Percentiles rank a stretch among this genome's conserved stretches.
Evolutionary conservation across 2,888 invertebrate genomes (phyloP).

Genomic region (Pteria penguin): DNA sequence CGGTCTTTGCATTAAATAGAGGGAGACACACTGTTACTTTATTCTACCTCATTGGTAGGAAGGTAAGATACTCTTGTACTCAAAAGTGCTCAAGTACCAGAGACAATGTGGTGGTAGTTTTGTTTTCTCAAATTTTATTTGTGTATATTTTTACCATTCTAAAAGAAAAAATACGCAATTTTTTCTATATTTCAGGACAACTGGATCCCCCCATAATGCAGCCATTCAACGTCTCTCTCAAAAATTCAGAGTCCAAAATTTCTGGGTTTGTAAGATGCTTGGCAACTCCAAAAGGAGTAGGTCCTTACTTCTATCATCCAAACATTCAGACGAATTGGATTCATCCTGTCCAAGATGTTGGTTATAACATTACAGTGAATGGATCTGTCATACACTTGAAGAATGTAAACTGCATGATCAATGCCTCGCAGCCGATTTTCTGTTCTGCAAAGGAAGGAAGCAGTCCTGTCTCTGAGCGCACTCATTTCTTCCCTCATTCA

Average conservation of each 20-base stretch:
- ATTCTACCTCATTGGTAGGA: too few relatives aligned
- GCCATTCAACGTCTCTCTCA: constrained; percentile 2
- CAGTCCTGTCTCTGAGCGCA: constrained; percentile 17
- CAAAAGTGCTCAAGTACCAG: not conserved
- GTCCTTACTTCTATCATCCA: constrained; percentile 26
- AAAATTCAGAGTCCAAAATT: not conserved
- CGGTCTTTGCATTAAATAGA: too few relatives aligned
- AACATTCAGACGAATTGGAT: constrained; percentile 17
- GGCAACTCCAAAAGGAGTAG: constrained; percentile 15
- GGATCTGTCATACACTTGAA: constrained; percentile 1
- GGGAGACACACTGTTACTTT: too few relatives aligned
- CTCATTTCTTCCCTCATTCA: constrained; percentile 28
- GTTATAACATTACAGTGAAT: constrained; percentile 10
- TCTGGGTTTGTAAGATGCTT: constrained; percentile 18
- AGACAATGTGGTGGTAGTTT: not conserved
- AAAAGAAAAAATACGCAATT: not conserved
- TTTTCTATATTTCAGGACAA: constrained; percentile 26
- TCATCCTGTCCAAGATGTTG: constrained; percentile 18
- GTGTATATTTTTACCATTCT: not conserved
- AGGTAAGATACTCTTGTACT: too few relatives aligned
- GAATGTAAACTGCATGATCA: constrained; percentile 5
- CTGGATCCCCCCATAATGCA: constrained; percentile 26
- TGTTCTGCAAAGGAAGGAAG: constrained; percentile 20
- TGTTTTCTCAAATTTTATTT: too few relatives aligned
- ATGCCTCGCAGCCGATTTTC: constrained; percentile 34